Evolutionary conservation across 2,888 invertebrate species (phyloP).

Genomic region (Sinhomidia bicolor): DNA sequence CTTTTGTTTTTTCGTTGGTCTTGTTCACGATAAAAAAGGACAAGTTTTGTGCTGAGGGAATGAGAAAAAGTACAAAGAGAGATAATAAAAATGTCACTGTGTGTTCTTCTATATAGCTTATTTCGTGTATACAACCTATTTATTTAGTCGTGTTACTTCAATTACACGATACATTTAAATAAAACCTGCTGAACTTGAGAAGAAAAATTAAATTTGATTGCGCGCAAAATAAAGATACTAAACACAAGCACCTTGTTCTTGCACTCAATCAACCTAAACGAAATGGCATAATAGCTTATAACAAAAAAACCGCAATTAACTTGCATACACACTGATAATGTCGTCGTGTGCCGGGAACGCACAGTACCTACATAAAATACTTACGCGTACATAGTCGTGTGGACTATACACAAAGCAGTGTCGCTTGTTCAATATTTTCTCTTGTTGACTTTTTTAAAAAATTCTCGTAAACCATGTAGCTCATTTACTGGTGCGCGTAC

Average conservation of each 20-base stretch:
- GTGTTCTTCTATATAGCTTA: not conserved
- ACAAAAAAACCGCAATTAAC: not conserved
- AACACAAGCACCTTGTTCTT: no score
- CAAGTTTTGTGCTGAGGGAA: not conserved
- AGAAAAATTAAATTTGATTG: not conserved
- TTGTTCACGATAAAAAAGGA: constrained; percentile 52
- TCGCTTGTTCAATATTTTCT: no score
- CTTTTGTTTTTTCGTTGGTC: not conserved
- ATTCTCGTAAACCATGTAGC: no score
- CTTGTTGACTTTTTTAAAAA: no score
- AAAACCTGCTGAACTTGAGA: not conserved
- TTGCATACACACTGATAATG: not conserved
- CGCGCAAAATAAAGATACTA: not conserved
- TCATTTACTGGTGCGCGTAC: not conserved
- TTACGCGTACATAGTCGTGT: no score
- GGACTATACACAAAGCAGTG: no score
- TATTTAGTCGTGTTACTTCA: not conserved
- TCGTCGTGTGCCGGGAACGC: constrained; percentile 30
- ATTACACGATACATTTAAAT: not conserved
- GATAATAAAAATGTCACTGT: constrained; percentile 8
- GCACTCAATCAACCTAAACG: not conserved
- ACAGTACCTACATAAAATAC: no score
- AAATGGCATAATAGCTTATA: not conserved
- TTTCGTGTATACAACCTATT: not conserved
- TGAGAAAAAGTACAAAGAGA: not conserved